Evolutionary conservation across 2,797 vertebrate species (phyloP).

Genomic region (Enteromius afrohamiltoni): DNA sequence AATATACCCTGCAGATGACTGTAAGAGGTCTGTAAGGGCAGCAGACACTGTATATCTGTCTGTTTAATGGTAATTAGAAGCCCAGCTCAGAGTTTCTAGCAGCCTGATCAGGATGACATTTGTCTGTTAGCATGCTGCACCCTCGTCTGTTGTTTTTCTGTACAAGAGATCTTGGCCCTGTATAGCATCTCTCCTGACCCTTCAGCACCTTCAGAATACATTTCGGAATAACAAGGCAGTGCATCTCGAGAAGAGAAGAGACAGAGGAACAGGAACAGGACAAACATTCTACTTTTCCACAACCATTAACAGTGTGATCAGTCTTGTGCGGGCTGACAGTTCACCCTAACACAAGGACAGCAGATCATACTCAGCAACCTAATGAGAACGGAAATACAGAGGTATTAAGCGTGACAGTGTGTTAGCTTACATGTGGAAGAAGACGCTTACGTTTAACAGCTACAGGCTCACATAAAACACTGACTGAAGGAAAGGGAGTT

Average conservation of each 20-base stretch:
- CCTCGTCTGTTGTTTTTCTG: background rate
- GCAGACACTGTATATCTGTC: background rate
- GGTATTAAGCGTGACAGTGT: background rate
- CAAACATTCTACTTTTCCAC: conserved; percentile 25
- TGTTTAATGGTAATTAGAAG: background rate
- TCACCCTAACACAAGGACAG: conserved; percentile 20
- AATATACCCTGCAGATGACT: background rate
- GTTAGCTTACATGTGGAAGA: conserved; percentile 25
- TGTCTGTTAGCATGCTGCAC: conserved; percentile 15
- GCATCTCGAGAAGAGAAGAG: background rate
- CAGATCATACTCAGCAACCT: conserved; percentile 19
- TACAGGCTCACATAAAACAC: conserved; percentile 19
- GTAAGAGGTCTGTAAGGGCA: background rate
- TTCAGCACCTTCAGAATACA: conserved; percentile 29
- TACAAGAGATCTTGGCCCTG: background rate
- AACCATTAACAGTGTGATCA: conserved; percentile 26
- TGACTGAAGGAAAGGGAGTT: background rate
- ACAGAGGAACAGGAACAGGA: conserved; percentile 6
- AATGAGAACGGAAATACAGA: conserved; percentile 29
- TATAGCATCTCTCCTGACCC: conserved; percentile 28
- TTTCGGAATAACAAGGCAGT: conserved; percentile 13
- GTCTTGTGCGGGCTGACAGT: conserved; percentile 17
- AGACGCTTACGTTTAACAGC: conserved; percentile 7
- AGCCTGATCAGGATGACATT: conserved; percentile 7
- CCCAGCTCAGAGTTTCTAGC: background rate